Evolutionary conservation across 2,888 invertebrate genomes (phyloP), one percentile per base, ranked within the genome.

Genomic region (Cancer borealis): DNA sequence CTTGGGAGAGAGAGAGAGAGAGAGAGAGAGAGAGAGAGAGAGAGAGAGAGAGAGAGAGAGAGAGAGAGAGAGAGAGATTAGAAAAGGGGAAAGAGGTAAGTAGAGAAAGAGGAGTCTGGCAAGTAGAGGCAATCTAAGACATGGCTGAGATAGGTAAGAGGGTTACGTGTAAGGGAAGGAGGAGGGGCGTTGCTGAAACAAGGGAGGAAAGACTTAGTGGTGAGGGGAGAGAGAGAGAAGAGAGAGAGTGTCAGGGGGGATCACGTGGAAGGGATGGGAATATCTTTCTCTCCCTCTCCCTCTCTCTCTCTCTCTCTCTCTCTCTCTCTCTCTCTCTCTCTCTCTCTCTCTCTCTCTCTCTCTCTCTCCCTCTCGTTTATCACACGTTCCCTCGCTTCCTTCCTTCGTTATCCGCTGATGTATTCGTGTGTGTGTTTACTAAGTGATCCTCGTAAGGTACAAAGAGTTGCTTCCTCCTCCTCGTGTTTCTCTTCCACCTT

Each of bases 301-400:
- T 39, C 39, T 39, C 39, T 39, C 54, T 54, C 54, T 54, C 54
- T 54, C 54, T 54, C 54, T 54, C 54, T 54, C 54, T 54, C 54
- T 54, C 54, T 54, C 54, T 54, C 54, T 54, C 54, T 54, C 54
- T 54, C 54, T 54, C 54, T 54, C 54, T 47, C 89, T 89, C 89
- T 89, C 89, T 89, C 89, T 89, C 89, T 88, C 88, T 88, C 88
- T 88, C 88, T 88, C 88, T 46, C 46, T 46, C 88, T 88, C 12
- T 46, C 88, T 47, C 46, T 79, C n/a, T 79, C n/a, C 4, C 79
- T 79, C 26, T 79, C 17, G n/a, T n/a, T n/a, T 14, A n/a, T 66
- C 21, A 21, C 21, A 17, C 66, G 54, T 66, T 66, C 66, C n/a
- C 21, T n/a, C 6, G n/a, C 21, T 14, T 66, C 21, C 66, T n/a